phyloP scores from a whole-genome alignment of 1,140 invertebrate genomes.

The Ips nitidus region DNA sequence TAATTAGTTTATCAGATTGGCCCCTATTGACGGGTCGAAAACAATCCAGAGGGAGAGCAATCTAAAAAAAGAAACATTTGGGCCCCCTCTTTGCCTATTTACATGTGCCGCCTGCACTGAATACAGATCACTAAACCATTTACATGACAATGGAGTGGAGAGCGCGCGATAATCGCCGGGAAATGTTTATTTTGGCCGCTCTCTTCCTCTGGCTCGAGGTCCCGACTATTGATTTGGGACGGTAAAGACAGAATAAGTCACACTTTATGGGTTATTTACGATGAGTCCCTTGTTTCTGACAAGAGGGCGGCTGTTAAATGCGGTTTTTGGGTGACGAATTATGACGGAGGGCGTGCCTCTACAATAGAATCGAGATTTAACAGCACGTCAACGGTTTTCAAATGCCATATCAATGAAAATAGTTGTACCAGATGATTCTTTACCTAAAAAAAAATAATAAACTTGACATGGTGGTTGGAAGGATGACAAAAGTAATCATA shows the following conservation, averaged over 20 bases:
- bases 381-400: too few relatives aligned
- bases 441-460: too few relatives aligned
- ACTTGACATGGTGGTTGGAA: too few relatives aligned
- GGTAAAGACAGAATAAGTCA: constrained; percentile 11
- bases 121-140: constrained; percentile 9
- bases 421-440: too few relatives aligned
- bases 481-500: too few relatives aligned
- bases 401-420: too few relatives aligned
- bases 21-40: too few relatives aligned
- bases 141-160: constrained; percentile 19
- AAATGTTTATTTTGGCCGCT: constrained; percentile 19
- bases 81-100: constrained; percentile 4
- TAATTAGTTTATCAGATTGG: too few relatives aligned
- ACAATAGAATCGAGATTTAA: too few relatives aligned
- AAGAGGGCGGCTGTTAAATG: neutral
- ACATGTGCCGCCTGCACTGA: constrained; percentile 11
- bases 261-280: constrained; percentile 6
- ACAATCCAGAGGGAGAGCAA: neutral
- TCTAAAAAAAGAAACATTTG: constrained; percentile 8
- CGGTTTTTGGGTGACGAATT: neutral
- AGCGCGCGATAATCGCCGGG: constrained; percentile 7
- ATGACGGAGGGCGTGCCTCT: too few relatives aligned
- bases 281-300: constrained; percentile 1
- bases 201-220: neutral
- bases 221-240: constrained; percentile 14